A percentile compares a stretch with the other conserved stretches of the same genome.
phyloP scores from a whole-genome alignment of 2,888 invertebrate species.

The Harpalus rubripes region DNA sequence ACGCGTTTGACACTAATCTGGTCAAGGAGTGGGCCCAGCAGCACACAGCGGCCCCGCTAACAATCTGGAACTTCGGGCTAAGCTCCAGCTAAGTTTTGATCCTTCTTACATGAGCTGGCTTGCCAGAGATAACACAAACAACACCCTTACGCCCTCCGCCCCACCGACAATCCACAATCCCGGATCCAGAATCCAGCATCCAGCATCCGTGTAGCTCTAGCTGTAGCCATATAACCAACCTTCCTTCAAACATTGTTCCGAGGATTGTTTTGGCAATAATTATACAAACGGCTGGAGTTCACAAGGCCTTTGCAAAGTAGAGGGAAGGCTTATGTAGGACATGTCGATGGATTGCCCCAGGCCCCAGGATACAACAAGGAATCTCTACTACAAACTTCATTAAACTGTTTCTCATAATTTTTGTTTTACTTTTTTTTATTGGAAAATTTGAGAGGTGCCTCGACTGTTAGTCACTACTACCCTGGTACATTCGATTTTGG shows the following conservation, averaged over 20 bases:
- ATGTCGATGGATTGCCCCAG: background rate
- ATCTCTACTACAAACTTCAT: background rate
- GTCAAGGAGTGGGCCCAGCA: constrained; percentile 65
- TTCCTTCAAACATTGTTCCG: constrained; percentile 63
- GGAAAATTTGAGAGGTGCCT: too few species aligned
- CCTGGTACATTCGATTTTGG: too few species aligned
- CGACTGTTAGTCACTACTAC: too few species aligned
- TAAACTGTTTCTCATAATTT: background rate
- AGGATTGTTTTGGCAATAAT: constrained; percentile 66
- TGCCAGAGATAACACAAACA: constrained; percentile 67
- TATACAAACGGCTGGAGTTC: constrained; percentile 59
- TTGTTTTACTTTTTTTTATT: too few species aligned
- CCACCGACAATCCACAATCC: constrained; percentile 17
- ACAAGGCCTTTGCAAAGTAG: constrained; percentile 39
- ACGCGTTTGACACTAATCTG: constrained; percentile 67
- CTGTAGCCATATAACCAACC: constrained; percentile 41
- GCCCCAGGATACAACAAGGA: background rate
- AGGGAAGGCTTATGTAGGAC: constrained; percentile 20
- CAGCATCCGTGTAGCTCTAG: constrained; percentile 29
- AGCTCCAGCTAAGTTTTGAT: constrained; percentile 67
- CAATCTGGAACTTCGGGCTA: constrained; percentile 70
- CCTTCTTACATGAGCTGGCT: constrained; percentile 67
- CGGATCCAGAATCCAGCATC: constrained; percentile 4
- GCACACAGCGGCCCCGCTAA: constrained; percentile 68
- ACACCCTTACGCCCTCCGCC: constrained; percentile 58